Base-by-base conservation (phyloP, 2,888 invertebrate genomes). In the Artemia sinica region DNA sequence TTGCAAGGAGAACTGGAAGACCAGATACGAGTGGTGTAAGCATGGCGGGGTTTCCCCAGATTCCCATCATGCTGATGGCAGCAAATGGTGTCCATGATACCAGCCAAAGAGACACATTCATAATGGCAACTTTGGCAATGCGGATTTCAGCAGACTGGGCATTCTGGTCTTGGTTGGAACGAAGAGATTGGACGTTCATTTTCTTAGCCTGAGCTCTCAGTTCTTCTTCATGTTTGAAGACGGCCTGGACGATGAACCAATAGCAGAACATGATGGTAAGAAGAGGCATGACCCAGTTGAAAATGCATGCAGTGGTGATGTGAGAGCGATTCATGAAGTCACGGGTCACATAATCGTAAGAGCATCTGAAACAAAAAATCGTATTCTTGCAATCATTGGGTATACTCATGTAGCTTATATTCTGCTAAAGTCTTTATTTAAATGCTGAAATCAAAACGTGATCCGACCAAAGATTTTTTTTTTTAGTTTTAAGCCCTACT, bases 1-100 rank as follows among this genome's bases (percentile, higher is more conserved):
- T 94, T 71, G 92, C 92, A 77, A 93, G 91, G 74, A 92, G 83
- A 51, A 92, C 89, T 68, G 89, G 89, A 89, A 90, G 89, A 78
- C 91, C 89, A 69, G 89, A 89, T 73, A 85, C 85, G 73, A 91
- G 80, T 14, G 91, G 91, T 73, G 83, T 87, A 74, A 91, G 85
- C 66, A 83, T 84, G 65, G 82, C 81, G 70, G 83, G 83, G 74
- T 87, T 85, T 49, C 74, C 74, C 76, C 91, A 89, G 70, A 90
- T 84, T 65, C 91, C 91, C 72, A 86, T 81, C 76, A 82, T 86
- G 78, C 91, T 90, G 76, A 91, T 87, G 68, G 90, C 84, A 73
- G 89, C 79, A 75, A 91, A 92, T 10, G 91, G 91, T 48, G 90
- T 89, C 93, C 93, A 94, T 67, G 91, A 91, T 82, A 90, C 84